phyloP scores from a whole-genome alignment of 2,888 invertebrate species.

The Tipula lateralis region DNA sequence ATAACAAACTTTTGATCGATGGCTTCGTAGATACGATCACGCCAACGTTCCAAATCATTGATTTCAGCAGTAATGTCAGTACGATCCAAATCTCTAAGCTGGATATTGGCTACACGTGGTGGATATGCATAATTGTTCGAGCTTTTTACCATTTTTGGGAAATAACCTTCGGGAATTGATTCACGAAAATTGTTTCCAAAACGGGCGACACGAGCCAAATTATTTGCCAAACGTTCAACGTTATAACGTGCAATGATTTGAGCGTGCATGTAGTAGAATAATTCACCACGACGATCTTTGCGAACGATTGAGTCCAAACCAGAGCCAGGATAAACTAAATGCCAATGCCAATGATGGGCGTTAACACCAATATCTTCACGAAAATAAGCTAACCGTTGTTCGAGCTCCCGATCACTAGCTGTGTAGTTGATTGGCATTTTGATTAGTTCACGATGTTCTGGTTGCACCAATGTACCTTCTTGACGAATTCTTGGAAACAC shows the following conservation, averaged over 20 bases:
- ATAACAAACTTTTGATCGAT: constrained; percentile 42
- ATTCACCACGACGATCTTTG: constrained; percentile 71
- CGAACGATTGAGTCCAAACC: constrained; percentile 55
- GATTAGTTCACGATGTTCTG: constrained; percentile 51
- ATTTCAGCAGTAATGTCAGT: constrained; percentile 38
- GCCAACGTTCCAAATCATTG: constrained; percentile 44
- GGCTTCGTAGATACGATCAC: constrained; percentile 44
- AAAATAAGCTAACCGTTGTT: constrained; percentile 72
- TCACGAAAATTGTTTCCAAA: constrained; percentile 39
- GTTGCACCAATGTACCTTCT: constrained; percentile 55
- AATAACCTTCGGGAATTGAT: constrained; percentile 42
- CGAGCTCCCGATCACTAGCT: constrained; percentile 61
- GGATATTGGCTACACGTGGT: constrained; percentile 37
- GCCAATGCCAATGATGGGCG: constrained; percentile 90
- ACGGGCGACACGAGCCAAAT: constrained; percentile 37
- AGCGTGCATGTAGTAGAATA: constrained; percentile 75
- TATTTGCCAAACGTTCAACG: constrained; percentile 42
- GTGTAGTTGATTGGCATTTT: constrained; percentile 65
- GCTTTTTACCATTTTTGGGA: constrained; percentile 41
- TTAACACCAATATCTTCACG: constrained; percentile 79
- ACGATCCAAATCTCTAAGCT: constrained; percentile 37
- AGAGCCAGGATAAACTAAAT: constrained; percentile 69
- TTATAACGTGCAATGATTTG: constrained; percentile 42
- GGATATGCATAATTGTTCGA: constrained; percentile 37
- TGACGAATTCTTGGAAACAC: constrained; percentile 61